Percentiles rank a stretch among this genome's conserved stretches.
Evolutionary conservation across 2,888 invertebrate species (phyloP).

Genomic region (Cataglyphis cursor): DNA sequence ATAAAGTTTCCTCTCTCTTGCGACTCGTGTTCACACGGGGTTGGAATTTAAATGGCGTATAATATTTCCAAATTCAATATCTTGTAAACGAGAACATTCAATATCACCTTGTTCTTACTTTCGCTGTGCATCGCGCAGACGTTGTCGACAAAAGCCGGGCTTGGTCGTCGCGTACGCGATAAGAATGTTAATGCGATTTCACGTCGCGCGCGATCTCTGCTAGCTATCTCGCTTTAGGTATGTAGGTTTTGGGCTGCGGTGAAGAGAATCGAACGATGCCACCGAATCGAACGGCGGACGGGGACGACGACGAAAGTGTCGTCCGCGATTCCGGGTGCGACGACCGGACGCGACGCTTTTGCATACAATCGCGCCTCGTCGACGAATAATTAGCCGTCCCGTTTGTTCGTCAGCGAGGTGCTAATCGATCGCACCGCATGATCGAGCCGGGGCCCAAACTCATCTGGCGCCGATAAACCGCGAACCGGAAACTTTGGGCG

Average conservation of each 20-base stretch:
- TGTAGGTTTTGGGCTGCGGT: conserved; percentile 61
- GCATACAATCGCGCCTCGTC: conserved; percentile 63
- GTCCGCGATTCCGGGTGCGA: conserved; percentile 73
- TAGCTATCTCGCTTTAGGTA: conserved; percentile 36
- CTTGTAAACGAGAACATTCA: conserved; percentile 17
- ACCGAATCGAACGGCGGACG: conserved; percentile 19
- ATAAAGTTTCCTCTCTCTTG: not conserved
- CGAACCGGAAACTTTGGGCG: conserved; percentile 27
- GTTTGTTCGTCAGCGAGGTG: conserved; percentile 36
- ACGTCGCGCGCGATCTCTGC: conserved; percentile 47
- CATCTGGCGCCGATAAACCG: conserved; percentile 44
- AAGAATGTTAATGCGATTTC: conserved; percentile 71
- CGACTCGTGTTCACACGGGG: not conserved
- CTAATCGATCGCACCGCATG: conserved; percentile 50
- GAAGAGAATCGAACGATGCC: conserved; percentile 57
- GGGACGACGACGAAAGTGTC: conserved; percentile 65
- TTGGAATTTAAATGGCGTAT: conserved; percentile 19
- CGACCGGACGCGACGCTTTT: conserved; percentile 64
- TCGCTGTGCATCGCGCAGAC: conserved; percentile 30
- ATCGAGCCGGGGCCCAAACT: conserved; percentile 29
- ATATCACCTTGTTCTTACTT: conserved; percentile 37
- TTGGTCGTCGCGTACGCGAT: conserved; percentile 27
- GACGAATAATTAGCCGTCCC: conserved; percentile 41
- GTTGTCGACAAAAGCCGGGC: conserved; percentile 35
- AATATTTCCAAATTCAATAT: not conserved